Evolutionary conservation across 2,113 vertebrate species (phyloP).

Genomic region (Lucifuga dentata): DNA sequence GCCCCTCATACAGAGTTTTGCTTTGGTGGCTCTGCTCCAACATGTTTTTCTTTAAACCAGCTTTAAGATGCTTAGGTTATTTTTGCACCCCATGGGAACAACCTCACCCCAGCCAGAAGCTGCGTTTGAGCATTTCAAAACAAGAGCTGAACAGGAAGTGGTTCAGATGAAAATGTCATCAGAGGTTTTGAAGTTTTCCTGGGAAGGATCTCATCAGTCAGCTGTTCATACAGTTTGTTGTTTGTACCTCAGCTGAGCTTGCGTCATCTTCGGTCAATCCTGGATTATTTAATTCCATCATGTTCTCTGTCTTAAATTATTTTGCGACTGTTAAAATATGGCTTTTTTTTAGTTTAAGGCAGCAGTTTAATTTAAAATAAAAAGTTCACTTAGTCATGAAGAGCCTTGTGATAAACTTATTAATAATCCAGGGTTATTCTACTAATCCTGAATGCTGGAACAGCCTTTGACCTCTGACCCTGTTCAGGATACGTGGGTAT

Average conservation of each 20-base stretch:
- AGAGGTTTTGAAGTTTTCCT: constrained; percentile 63
- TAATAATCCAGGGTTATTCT: too few species aligned
- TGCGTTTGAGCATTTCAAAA: constrained; percentile 43
- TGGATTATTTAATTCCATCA: too few species aligned
- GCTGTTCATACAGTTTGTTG: constrained; percentile 69
- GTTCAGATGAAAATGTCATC: constrained; percentile 56
- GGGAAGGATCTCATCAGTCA: constrained; percentile 73
- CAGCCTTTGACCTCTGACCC: too few species aligned
- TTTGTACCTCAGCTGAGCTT: constrained; percentile 51
- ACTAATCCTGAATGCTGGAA: too few species aligned
- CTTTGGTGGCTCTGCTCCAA: constrained; percentile 27
- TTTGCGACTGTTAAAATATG: too few species aligned
- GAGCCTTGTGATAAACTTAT: too few species aligned
- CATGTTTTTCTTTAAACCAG: constrained; percentile 63
- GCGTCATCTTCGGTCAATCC: constrained; percentile 15
- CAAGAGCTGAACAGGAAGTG: constrained; percentile 75
- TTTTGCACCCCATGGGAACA: constrained; percentile 49
- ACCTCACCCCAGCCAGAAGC: constrained; percentile 15
- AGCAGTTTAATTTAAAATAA: too few species aligned
- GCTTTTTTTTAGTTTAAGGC: too few species aligned
- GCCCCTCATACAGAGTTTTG: constrained; percentile 31
- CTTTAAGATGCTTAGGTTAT: constrained; percentile 40
- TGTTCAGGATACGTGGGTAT: too few species aligned
- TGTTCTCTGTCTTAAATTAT: too few species aligned
- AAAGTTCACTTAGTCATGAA: too few species aligned